Base-by-base conservation (phyloP, 2,888 invertebrate genomes). In the Gibbula magus region DNA sequence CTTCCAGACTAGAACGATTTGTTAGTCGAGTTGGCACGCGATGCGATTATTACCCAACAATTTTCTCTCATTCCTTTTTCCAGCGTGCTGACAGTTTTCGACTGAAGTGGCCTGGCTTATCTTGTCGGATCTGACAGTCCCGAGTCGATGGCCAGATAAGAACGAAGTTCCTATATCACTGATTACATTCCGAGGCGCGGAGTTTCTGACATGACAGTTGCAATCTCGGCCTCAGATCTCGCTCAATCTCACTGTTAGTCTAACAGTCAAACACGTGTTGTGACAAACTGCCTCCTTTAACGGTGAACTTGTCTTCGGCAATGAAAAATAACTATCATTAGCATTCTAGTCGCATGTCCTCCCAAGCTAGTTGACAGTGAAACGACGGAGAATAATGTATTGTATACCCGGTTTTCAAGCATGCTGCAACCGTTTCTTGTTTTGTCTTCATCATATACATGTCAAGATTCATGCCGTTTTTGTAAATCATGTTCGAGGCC, bases 151-250 rank as follows among this genome's bases (percentile, higher is more conserved):
- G 35, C 35, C 35, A 13, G 70, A 70, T 70, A 70, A 32, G 70
- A 29, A 70, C 35, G 32, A 39, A 35, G 35, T 39, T 70, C 35
- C 70, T 35, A 70, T 32, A 16, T 70, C 35, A 35, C 32, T 20
- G 70, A 70, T 70, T 70, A 70, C 70, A 70, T 70, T 70, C 70
- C 70, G 39, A 32, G 20, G 39, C 20, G 29, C n/a, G 32, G 70
- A 32, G 20, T 35, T 13, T 70, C 39, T 70, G 70, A 70, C 70
- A 70, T 35, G 70, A 39, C 35, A 35, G 70, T 61, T 77, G 20
- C 32, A n/a, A 18, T 20, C 29, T 53, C 75, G 51, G 18, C 52
- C 52, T 25, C 54, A 7, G 32, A 4, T 53, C 32, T 32, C 75
- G 0, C 20, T 4, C 29, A 20, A 22, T 52, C 53, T 75, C 53